These are phyloP conservation scores for Seira sanloemensis DNA, from an alignment of 2,888 invertebrate genomes.

Conservation along the genomic window DNA sequence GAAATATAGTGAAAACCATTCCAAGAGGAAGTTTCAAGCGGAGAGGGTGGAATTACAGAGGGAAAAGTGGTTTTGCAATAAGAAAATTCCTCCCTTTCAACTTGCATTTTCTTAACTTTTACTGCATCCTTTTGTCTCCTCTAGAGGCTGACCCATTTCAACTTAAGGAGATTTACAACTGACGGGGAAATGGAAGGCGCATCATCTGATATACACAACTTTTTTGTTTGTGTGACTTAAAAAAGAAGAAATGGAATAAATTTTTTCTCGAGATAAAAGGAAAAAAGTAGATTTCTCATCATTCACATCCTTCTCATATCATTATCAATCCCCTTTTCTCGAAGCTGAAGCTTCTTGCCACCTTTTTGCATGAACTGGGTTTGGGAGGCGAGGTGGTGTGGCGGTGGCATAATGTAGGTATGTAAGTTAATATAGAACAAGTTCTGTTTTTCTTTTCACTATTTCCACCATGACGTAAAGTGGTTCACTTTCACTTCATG, in stretches of 20 bases:
- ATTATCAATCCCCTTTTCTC: conserved; percentile 50
- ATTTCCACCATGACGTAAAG: not conserved
- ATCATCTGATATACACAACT: not conserved
- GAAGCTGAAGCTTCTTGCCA: conserved; percentile 19
- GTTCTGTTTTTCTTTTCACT: not conserved
- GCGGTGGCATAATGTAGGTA: not conserved
- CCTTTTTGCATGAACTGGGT: not conserved
- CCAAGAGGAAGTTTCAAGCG: not conserved
- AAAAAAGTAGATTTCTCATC: conserved; percentile 12
- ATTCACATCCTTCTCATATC: conserved; percentile 33
- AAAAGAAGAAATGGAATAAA: conserved; percentile 24
- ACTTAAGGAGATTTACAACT: too few species aligned
- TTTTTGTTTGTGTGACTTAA: not conserved
- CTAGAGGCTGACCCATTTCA: not conserved
- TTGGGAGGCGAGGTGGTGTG: conserved; percentile 17
- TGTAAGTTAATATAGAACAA: not conserved
- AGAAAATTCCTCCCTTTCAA: not conserved
- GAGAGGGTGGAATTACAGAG: not conserved
- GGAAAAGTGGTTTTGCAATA: not conserved
- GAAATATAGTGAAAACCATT: not conserved
- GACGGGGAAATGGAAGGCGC: too few species aligned
- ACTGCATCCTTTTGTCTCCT: conserved; percentile 6
- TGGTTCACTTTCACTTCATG: not conserved
- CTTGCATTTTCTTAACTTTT: conserved; percentile 10
- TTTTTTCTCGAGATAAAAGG: conserved; percentile 36